phyloP scores from a whole-genome alignment of 2,113 vertebrate species.

The Beaufortia kweichowensis region DNA sequence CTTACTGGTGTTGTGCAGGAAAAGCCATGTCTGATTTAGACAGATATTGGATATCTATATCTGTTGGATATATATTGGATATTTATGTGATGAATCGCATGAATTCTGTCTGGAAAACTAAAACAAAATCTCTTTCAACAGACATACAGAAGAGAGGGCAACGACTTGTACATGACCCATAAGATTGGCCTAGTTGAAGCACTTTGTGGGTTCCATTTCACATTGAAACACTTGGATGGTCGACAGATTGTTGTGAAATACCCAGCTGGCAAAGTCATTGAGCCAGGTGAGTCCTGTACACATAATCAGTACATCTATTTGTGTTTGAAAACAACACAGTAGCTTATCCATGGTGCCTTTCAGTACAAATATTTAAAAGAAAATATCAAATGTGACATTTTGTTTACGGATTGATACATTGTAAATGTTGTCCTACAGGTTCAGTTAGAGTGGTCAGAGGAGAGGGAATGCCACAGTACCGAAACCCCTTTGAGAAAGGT shows the following conservation, averaged over 20 bases:
- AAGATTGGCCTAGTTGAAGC: conserved; percentile 96
- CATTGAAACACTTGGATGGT: conserved; percentile 91
- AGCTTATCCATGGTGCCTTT: too few relatives aligned
- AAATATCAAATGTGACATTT: too few relatives aligned
- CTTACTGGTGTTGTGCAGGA: too few relatives aligned
- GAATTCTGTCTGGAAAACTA: not conserved
- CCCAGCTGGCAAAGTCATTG: conserved; percentile 96
- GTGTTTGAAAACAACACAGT: too few relatives aligned
- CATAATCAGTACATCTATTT: not conserved
- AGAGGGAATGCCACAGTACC: conserved; percentile 98
- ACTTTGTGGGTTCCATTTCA: conserved; percentile 96
- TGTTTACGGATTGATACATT: not conserved
- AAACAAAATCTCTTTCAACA: not conserved
- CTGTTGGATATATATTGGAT: not conserved
- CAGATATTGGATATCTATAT: not conserved
- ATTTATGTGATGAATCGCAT: not conserved
- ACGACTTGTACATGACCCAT: conserved; percentile 94
- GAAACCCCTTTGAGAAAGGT: conserved; percentile 97
- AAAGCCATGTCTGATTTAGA: not conserved
- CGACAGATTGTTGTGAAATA: conserved; percentile 97
- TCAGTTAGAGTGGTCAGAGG: conserved; percentile 89
- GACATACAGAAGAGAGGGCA: conserved; percentile 82
- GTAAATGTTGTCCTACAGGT: conserved; percentile 68
- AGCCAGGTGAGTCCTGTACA: conserved; percentile 83
- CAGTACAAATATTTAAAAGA: too few relatives aligned